Percentiles rank a stretch among this genome's conserved stretches.
phyloP scores from a whole-genome alignment of 1,140 invertebrate species.

The Heliothis virescens region DNA sequence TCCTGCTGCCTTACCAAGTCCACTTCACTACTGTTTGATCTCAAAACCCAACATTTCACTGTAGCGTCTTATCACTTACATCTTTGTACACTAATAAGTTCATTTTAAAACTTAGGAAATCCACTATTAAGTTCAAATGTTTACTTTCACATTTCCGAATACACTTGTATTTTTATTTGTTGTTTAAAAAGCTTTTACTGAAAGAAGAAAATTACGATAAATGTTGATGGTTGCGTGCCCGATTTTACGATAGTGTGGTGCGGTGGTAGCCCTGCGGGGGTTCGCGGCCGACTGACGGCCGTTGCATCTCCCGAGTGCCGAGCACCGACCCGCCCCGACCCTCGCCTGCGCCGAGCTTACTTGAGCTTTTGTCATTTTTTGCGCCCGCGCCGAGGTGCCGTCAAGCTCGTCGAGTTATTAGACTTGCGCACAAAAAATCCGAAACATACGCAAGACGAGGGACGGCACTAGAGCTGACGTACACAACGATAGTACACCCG shows the following conservation, averaged over 20 bases:
- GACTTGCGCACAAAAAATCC: conserved; percentile 76
- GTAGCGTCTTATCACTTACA: conserved; percentile 75
- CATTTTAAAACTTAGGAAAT: conserved; percentile 53
- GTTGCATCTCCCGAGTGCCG: conserved; percentile 47
- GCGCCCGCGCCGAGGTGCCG: conserved; percentile 80
- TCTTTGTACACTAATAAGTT: conserved; percentile 66
- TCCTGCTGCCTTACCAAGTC: conserved; percentile 69
- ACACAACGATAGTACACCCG: conserved; percentile 70
- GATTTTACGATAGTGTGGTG: conserved; percentile 5
- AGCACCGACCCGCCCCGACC: conserved; percentile 61
- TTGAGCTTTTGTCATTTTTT: conserved; percentile 82
- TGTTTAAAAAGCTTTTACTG: conserved; percentile 12
- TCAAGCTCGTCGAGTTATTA: conserved; percentile 83
- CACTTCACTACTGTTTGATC: conserved; percentile 75
- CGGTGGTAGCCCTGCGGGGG: conserved; percentile 40
- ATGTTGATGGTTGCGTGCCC: conserved; percentile 10
- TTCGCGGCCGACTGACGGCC: conserved; percentile 66
- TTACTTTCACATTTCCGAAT: conserved; percentile 42
- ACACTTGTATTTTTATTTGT: conserved; percentile 37
- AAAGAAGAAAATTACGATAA: conserved; percentile 24
- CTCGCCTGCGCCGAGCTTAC: conserved; percentile 62
- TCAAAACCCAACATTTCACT: conserved; percentile 74
- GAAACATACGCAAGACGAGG: conserved; percentile 72
- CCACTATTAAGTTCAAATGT: conserved; percentile 42
- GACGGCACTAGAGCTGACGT: conserved; percentile 76